These are phyloP conservation scores for Lamprologus sp. DNA, from an alignment of 2,113 vertebrate species.

Conservation along the genomic window DNA sequence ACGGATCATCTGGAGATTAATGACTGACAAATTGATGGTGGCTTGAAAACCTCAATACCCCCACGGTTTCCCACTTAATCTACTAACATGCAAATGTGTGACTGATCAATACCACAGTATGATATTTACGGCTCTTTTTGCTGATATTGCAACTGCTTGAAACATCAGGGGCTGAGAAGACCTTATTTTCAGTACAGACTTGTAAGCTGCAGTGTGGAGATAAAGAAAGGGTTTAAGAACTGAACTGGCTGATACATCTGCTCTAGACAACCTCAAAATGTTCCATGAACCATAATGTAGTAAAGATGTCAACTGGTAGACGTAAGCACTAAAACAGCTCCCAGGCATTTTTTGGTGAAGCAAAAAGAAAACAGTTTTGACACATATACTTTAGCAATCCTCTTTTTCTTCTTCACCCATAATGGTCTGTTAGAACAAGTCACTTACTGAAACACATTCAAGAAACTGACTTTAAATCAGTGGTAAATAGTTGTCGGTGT, in stretches of 20 bases:
- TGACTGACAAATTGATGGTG: conserved; percentile 15
- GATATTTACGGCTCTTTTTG: conserved; percentile 46
- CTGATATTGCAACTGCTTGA: conserved; percentile 40
- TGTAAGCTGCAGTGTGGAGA: conserved; percentile 13
- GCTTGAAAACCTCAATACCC: conserved; percentile 10
- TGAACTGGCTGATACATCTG: not conserved
- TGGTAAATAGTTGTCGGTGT: not conserved
- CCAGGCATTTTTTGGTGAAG: conserved; percentile 26
- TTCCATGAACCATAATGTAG: conserved; percentile 25
- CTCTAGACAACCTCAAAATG: conserved; percentile 10
- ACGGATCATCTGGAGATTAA: conserved; percentile 4
- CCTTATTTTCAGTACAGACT: not conserved
- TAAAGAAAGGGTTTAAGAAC: conserved; percentile 8
- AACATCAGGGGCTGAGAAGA: not conserved
- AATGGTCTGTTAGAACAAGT: conserved; percentile 9
- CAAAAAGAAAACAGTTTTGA: conserved; percentile 34
- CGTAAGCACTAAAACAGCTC: not conserved
- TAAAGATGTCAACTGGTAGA: conserved; percentile 25
- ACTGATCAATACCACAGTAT: conserved; percentile 40
- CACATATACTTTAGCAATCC: conserved; percentile 21
- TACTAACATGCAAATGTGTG: conserved; percentile 45
- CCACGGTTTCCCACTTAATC: conserved; percentile 34
- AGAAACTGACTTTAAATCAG: conserved; percentile 10
- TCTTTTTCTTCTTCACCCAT: not conserved
- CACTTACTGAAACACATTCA: conserved; percentile 22